A percentile compares a stretch with the other conserved stretches of the same genome.
Evolutionary conservation across 2,797 vertebrate genomes (phyloP).

Genomic region (Coluber constrictor): DNA sequence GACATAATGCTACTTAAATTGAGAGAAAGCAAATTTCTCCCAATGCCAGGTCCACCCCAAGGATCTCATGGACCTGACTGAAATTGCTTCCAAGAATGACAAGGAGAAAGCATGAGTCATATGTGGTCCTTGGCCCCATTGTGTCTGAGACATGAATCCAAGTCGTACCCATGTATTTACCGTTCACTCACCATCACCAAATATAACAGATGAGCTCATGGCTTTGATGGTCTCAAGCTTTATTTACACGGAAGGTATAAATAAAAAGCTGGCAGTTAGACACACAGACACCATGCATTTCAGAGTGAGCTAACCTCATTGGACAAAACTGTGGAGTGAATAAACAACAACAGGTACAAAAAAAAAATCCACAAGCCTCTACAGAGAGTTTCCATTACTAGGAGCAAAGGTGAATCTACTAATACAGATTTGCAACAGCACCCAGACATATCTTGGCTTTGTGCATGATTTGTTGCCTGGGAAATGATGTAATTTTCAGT

Average conservation of each 20-base stretch:
- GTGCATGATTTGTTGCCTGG: not conserved
- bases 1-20: not conserved
- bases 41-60: constrained; percentile 2
- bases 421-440: not conserved
- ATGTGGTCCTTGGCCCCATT: constrained; percentile 28
- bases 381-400: not conserved
- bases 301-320: constrained; percentile 22
- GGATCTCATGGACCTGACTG: not conserved
- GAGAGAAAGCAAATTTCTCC: not conserved
- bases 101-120: constrained; percentile 19
- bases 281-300: constrained; percentile 35
- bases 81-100: not conserved
- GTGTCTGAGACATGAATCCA: constrained; percentile 26
- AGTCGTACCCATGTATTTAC: constrained; percentile 56
- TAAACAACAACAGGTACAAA: constrained; percentile 16
- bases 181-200: constrained; percentile 61
- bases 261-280: constrained; percentile 51
- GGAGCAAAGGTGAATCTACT: constrained; percentile 9
- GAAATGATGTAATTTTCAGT: constrained; percentile 13
- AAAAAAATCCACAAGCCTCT: not conserved
- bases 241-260: constrained; percentile 66
- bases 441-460: not conserved
- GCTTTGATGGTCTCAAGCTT: constrained; percentile 40
- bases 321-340: constrained; percentile 19
- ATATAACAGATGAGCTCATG: constrained; percentile 69